phyloP scores from a whole-genome alignment of 2,888 invertebrate species.

The Clusia tigrina region DNA sequence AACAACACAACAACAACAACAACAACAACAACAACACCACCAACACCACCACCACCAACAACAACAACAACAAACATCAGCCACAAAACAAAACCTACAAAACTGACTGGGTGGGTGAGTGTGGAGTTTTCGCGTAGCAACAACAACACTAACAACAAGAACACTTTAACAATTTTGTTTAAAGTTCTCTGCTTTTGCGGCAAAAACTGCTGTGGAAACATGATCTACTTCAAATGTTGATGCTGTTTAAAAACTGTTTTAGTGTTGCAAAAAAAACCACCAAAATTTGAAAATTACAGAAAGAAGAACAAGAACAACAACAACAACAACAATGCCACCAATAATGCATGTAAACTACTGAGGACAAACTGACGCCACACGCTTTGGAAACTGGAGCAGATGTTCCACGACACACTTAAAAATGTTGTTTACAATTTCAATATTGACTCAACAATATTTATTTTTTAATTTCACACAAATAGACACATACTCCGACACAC shows the following conservation, averaged over 20 bases:
- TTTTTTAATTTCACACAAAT: neutral
- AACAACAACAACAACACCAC: too few species aligned
- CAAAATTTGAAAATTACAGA: neutral
- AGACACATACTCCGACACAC: neutral
- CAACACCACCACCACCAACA: neutral
- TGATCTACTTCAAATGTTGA: constrained; percentile 8
- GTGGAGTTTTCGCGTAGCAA: neutral
- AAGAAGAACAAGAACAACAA: too few species aligned
- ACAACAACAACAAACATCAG: too few species aligned
- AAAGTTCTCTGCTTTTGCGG: neutral
- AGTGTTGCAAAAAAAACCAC: neutral
- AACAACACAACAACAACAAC: neutral
- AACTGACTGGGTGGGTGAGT: neutral
- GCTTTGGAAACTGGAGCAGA: constrained; percentile 5
- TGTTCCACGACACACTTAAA: neutral
- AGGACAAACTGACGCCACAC: neutral
- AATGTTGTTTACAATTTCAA: neutral
- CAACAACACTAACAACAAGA: neutral
- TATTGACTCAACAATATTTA: neutral
- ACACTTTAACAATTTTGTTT: neutral
- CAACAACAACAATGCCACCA: too few species aligned
- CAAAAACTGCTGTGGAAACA: neutral
- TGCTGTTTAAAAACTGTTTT: neutral
- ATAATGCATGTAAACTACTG: neutral
- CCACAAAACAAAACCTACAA: too few species aligned